phyloP scores from a whole-genome alignment of 2,113 vertebrate species.

The Strigops habroptila region DNA sequence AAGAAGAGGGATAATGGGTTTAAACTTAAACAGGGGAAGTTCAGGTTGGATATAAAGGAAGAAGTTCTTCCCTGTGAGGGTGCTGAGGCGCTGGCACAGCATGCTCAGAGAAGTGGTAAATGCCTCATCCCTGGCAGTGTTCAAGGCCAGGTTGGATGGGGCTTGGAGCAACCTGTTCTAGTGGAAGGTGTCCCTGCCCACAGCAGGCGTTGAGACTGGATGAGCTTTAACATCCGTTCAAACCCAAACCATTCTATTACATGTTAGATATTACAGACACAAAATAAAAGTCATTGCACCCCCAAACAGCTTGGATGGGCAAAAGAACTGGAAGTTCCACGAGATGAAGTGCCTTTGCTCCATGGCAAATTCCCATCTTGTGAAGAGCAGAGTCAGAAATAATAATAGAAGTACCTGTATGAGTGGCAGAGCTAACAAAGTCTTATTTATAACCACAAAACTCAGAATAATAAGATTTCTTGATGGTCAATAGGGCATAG shows the following conservation, averaged over 20 bases:
- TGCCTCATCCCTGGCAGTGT: not conserved
- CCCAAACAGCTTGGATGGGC: not conserved
- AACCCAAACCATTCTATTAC: not conserved
- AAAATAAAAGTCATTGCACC: not conserved
- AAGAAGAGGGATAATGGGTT: not conserved
- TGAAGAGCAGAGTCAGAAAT: not conserved
- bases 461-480: not conserved
- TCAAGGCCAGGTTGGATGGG: not conserved
- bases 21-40: too few relatives aligned
- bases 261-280: not conserved
- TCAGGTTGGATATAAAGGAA: too few relatives aligned
- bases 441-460: not conserved
- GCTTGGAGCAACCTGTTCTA: not conserved
- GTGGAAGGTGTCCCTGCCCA: not conserved
- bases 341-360: not conserved
- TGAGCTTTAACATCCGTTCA: not conserved
- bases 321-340: not conserved
- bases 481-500: not conserved
- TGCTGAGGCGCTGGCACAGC: rapidly evolving
- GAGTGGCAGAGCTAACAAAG: not conserved
- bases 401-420: not conserved
- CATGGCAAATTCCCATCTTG: not conserved
- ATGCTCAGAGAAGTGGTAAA: rapidly evolving
- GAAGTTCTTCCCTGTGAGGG: not conserved
- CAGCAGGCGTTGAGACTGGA: rapidly evolving